phyloP scores from a whole-genome alignment of 2,888 invertebrate species.

The Bhutanitis thaidina region DNA sequence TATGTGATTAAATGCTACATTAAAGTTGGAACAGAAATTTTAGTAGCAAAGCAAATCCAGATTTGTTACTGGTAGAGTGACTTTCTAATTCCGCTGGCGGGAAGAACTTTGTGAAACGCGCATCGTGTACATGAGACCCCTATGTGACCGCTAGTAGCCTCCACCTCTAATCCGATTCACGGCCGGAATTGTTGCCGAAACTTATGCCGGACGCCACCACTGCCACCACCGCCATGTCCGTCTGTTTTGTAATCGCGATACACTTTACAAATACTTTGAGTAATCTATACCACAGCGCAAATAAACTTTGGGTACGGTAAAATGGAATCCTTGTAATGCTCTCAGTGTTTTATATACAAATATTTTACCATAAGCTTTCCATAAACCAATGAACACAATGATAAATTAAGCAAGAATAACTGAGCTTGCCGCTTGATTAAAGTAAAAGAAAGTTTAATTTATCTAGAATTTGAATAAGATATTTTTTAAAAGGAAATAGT shows the following conservation, averaged over 20 bases:
- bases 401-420: too few species aligned
- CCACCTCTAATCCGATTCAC: conserved; percentile 64
- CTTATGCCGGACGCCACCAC: conserved; percentile 50
- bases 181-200: conserved; percentile 60
- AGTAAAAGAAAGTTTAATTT: too few species aligned
- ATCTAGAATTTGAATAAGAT: too few species aligned
- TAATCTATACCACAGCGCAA: conserved; percentile 68
- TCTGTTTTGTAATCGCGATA: conserved; percentile 57
- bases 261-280: conserved; percentile 67
- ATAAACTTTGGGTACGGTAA: conserved; percentile 65
- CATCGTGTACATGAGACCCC: conserved; percentile 71
- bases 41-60: conserved; percentile 66
- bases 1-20: conserved; percentile 27
- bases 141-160: conserved; percentile 64
- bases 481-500: too few species aligned
- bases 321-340: conserved; percentile 59
- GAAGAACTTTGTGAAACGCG: conserved; percentile 76
- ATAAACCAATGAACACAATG: neutral
- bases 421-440: too few species aligned
- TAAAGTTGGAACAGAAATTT: conserved; percentile 69
- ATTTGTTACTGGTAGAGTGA: conserved; percentile 67
- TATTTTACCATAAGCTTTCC: too few species aligned
- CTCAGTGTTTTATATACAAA: conserved; percentile 47
- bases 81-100: conserved; percentile 69
- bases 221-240: conserved; percentile 34